phyloP scores from a whole-genome alignment of 1,140 invertebrate genomes.

The Meloidogyne chitwoodi region DNA sequence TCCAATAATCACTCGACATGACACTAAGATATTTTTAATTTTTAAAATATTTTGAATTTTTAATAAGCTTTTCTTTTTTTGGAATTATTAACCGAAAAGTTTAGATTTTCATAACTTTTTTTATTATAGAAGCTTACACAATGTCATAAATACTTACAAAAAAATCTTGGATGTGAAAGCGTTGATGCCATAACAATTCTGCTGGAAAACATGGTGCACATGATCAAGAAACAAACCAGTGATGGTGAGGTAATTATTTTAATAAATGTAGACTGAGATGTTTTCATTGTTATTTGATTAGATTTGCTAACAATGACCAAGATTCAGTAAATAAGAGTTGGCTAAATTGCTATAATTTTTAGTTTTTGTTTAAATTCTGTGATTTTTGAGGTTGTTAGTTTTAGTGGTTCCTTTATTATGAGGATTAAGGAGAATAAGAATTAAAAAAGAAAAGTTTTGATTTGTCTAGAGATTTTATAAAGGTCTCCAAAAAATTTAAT shows the following conservation, averaged over 20 bases:
- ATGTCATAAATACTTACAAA: neutral
- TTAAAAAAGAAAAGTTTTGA: no score
- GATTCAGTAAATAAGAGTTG: no score
- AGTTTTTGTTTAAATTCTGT: no score
- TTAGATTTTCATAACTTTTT: neutral
- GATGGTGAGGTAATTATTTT: neutral
- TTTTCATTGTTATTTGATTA: neutral
- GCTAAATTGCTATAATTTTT: no score
- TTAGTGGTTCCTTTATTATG: no score
- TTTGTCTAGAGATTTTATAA: no score
- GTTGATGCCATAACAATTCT: neutral
- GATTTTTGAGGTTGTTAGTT: no score
- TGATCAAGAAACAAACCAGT: neutral
- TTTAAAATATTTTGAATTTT: no score
- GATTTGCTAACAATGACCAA: no score
- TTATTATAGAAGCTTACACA: no score
- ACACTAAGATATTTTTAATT: constrained; percentile 9
- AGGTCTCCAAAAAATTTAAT: no score
- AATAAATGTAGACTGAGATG: neutral
- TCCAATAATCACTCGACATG: constrained; percentile 27
- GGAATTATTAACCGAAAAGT: neutral
- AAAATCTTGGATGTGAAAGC: constrained; percentile 1
- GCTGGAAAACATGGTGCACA: neutral
- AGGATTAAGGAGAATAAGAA: no score
- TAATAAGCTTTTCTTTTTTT: neutral